These are phyloP conservation scores for Limnephilus lunatus DNA, from an alignment of 2,888 invertebrate species.

Conservation along the genomic window DNA sequence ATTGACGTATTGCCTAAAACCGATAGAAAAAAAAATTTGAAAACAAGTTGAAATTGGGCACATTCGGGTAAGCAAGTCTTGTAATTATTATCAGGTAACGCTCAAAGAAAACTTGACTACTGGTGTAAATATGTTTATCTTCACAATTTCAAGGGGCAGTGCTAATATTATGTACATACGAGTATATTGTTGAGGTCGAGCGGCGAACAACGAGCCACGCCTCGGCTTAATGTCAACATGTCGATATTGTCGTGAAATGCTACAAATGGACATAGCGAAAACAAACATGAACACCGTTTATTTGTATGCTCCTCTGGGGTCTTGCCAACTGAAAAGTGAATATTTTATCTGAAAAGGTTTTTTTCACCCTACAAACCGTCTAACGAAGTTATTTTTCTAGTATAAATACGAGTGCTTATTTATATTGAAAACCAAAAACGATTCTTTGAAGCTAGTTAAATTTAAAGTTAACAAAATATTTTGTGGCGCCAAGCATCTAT, in stretches of 20 bases:
- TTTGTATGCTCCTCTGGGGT: background rate
- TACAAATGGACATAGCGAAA: background rate
- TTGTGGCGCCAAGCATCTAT: too few relatives aligned
- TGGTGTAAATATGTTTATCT: background rate
- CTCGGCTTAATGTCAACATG: background rate
- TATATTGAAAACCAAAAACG: too few relatives aligned
- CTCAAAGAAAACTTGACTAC: background rate
- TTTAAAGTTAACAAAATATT: too few relatives aligned
- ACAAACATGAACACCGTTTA: background rate
- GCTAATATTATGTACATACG: background rate
- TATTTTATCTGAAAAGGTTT: background rate
- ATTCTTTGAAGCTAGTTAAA: too few relatives aligned
- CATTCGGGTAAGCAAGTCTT: too few relatives aligned
- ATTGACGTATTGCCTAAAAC: too few relatives aligned
- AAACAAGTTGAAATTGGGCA: too few relatives aligned
- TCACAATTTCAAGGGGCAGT: background rate
- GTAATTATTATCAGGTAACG: background rate
- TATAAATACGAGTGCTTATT: too few relatives aligned
- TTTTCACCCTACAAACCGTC: too few relatives aligned
- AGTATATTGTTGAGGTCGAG: background rate
- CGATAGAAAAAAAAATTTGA: too few relatives aligned
- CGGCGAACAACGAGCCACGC: background rate
- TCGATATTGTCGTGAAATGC: background rate
- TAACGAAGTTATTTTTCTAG: too few relatives aligned
- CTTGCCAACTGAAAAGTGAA: background rate